A percentile compares a stretch with the other conserved stretches of the same genome.
Conservation (phyloP, 2,797 vertebrate genomes). For the Neosalanx taihuensis region DNA sequence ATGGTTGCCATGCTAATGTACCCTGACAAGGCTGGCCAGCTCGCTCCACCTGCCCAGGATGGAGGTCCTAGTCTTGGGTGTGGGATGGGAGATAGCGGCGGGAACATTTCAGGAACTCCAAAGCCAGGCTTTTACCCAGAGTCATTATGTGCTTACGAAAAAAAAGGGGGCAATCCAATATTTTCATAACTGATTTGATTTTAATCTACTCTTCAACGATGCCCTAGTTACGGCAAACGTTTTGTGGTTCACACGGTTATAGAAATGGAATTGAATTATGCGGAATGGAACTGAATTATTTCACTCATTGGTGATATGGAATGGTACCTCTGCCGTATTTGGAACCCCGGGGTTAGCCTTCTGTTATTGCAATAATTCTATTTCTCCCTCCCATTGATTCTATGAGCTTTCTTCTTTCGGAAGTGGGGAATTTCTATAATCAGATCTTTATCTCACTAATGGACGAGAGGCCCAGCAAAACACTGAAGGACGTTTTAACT, state of each 20-base stretch:
- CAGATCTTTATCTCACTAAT: constrained; percentile 23
- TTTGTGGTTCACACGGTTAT: constrained; percentile 18
- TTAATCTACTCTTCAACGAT: constrained; percentile 24
- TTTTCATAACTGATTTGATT: constrained; percentile 25
- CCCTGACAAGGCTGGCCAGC: background rate
- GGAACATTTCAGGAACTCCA: background rate
- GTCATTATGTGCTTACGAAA: constrained; percentile 17
- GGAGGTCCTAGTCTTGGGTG: no score
- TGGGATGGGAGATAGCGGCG: background rate
- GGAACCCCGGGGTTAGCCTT: constrained; percentile 9
- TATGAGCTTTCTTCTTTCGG: constrained; percentile 20
- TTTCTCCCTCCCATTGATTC: constrained; percentile 21
- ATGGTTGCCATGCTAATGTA: constrained; percentile 23
- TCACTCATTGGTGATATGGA: constrained; percentile 19
- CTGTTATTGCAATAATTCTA: constrained; percentile 27
- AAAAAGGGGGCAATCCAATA: constrained; percentile 21
- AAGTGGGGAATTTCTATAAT: constrained; percentile 22
- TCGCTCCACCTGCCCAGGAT: no score
- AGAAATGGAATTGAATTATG: constrained; percentile 24
- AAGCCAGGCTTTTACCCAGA: constrained; percentile 13
- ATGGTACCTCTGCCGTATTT: constrained; percentile 9
- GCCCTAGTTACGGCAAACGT: constrained; percentile 15
- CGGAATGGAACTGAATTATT: constrained; percentile 23
- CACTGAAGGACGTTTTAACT: constrained; percentile 5
- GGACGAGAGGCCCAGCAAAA: constrained; percentile 16